Evolutionary conservation across 1,140 invertebrate genomes (phyloP), one percentile per base, ranked within the genome.

Genomic region (Steinernema khuongi): DNA sequence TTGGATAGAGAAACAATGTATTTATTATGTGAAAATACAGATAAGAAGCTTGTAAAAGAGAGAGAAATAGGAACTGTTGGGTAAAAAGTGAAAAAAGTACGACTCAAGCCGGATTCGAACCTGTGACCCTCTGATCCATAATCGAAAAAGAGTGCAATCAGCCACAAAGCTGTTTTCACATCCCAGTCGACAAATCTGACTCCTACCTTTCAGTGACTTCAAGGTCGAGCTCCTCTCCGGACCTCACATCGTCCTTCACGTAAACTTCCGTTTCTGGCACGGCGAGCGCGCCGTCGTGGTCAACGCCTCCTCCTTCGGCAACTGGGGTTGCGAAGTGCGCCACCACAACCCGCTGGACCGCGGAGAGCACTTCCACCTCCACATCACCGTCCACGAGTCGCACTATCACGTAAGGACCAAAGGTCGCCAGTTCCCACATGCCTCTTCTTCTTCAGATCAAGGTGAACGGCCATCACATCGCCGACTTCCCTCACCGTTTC

Each of bases 181-280:
- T 41, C 36, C 36, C n/a, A 41, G 36, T 11, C 36, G n/a, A 41
- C 36, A 41, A 41, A n/a, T 41, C 36, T 41, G n/a, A 7, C n/a
- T 41, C n/a, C 50, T 60, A 22, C 50, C 26, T 60, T 60, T 60
- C 50, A 60, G 50, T 60, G 50, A 60, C 50, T 60, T 60, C 22
- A 60, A 60, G 19, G 50, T 60, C 14, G 50, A 60, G 26, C 26
- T 60, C 50, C 50, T 60, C 50, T 60, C 50, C 14, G 50, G 50
- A 60, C 50, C 50, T 22, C 50, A 60, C 50, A 60, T 22, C 50
- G 50, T 60, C 50, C 50, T 60, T 4, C 50, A 60, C 50, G 50
- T 60, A 22, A 60, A 60, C 50, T 60, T 60, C 50, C 50, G 50
- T 26, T 60, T 60, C 50, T 60, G 50, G 50, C 50, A 60, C 50